Base-by-base conservation (phyloP, 2,888 invertebrate genomes). In the Melinaea menophilus region DNA sequence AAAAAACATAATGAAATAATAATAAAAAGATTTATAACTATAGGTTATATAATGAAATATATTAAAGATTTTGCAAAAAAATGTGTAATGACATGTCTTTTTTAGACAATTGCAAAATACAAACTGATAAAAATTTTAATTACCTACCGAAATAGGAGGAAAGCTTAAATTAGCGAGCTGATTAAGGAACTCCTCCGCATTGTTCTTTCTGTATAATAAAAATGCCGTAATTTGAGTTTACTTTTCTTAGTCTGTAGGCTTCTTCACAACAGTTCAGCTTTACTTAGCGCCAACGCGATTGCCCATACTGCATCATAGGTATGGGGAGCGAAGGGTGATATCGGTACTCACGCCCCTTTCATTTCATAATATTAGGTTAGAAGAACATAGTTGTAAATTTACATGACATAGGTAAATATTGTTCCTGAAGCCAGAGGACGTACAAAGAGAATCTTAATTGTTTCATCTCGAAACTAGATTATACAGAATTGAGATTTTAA, bases 301-400 rank as follows among this genome's bases (percentile, higher is more conserved):
- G 97, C 94, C 97, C 97, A 98, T 0, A 98, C 94, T 0, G 97
- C 97, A 79, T 98, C 98, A 80, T 97, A 98, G 0, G 96, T 94
- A 76, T 96, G 95, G 0, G 95, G 94, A 0, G 96, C 95, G 82
- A 93, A 95, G 61, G 92, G 92, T 0, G 95, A 94, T 2, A 94
- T 85, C 0, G 90, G 77, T 0, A 91, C 92, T 0, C 92, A 92
- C 35, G 86, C 82, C 2, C 79, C 83, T 37, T 90, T 86, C 85
- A 94, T 92, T 70, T 93, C 93, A 3, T 88, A 85, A 51, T 89
- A 83, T 37, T 7, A 37, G 22, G 22, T 22, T 22, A 22, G 22
- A 22, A 22, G 22, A 22, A 22, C 22, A 22, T 22, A 22, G 22
- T 22, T 22, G 22, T 22, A 1, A 22, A 22, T 22, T 22, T 22